phyloP scores from a whole-genome alignment of 1,140 invertebrate genomes.

The Procambarus clarkii region DNA sequence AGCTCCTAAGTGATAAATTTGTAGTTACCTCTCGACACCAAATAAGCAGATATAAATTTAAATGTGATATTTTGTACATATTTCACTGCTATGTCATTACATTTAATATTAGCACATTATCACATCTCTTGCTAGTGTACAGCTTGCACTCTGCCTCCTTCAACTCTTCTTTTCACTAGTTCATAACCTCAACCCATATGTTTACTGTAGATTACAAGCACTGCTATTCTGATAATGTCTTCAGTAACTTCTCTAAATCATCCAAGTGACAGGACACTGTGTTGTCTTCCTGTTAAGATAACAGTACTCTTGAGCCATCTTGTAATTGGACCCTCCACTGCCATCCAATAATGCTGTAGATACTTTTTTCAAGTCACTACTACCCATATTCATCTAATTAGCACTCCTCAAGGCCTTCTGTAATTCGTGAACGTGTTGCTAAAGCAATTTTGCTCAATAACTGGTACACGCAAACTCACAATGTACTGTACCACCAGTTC shows the following conservation, averaged over 20 bases:
- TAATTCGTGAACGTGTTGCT: not conserved
- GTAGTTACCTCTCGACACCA: not conserved
- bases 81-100: not conserved
- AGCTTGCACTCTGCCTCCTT: conserved; percentile 3
- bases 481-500: not conserved
- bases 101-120: conserved; percentile 8
- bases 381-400: not conserved
- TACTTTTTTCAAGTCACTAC: not conserved
- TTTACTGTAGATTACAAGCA: not conserved
- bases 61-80: conserved; percentile 12
- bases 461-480: not conserved
- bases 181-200: not conserved
- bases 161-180: not conserved
- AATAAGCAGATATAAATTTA: not conserved
- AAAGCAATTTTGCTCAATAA: conserved; percentile 1
- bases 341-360: not conserved
- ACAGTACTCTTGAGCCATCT: not conserved
- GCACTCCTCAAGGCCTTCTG: not conserved
- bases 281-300: not conserved
- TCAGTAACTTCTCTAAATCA: not conserved
- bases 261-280: not conserved
- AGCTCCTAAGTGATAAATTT: not conserved
- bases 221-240: not conserved
- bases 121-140: not conserved
- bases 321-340: conserved; percentile 6